Evolutionary conservation across 2,797 vertebrate species (phyloP).

Genomic region (Delichon dasypus): DNA sequence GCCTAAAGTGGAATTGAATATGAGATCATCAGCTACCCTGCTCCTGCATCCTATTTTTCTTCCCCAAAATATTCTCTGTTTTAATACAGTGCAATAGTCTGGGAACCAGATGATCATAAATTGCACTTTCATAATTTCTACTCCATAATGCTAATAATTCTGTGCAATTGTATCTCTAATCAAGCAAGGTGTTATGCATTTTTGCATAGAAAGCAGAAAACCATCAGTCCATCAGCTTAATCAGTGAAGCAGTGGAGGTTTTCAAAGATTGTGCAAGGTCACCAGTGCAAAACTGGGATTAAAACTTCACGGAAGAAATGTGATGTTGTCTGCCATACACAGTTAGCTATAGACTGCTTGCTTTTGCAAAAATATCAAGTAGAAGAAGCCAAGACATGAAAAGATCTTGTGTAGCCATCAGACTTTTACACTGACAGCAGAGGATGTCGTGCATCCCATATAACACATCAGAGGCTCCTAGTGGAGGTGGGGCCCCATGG

Average conservation of each 20-base stretch:
- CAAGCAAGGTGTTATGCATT: slow-evolving; percentile 37
- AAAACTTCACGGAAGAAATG: not conserved
- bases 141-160: slow-evolving; percentile 45
- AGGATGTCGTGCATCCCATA: not conserved
- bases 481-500: not conserved
- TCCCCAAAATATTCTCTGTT: not conserved
- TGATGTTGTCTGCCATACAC: not conserved
- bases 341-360: not conserved
- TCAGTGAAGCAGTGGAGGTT: not conserved
- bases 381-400: not conserved
- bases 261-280: slow-evolving; percentile 34
- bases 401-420: not conserved
- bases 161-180: slow-evolving; percentile 41
- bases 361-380: not conserved
- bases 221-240: slow-evolving; percentile 23
- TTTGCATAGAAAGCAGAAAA: slow-evolving; percentile 51
- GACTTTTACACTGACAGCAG: not conserved
- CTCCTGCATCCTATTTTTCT: not conserved
- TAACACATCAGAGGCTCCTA: not conserved
- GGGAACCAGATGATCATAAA: slow-evolving; percentile 19
- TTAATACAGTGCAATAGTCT: slow-evolving; percentile 2
- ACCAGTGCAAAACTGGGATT: not conserved
- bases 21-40: not conserved
- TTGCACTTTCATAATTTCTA: slow-evolving; percentile 30
- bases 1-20: slow-evolving; percentile 6